These are phyloP conservation scores for Calameuta idolon DNA, from an alignment of 2,888 invertebrate genomes.

Conservation along the genomic window DNA sequence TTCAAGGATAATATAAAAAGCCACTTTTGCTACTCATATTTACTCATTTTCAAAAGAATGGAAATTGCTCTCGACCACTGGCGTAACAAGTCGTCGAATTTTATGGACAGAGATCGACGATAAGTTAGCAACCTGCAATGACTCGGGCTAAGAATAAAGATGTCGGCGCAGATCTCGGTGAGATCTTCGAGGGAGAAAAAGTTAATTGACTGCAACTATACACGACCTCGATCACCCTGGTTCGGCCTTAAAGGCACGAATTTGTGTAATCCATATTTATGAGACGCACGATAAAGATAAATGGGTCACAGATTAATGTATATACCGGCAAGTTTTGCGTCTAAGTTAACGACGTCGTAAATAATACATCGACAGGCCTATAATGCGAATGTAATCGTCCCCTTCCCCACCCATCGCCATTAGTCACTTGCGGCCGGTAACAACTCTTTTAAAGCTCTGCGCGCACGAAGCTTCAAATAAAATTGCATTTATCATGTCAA, in stretches of 20 bases:
- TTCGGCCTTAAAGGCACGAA: conserved; percentile 11
- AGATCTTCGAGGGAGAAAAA: background rate
- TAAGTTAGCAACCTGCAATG: background rate
- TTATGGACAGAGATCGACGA: background rate
- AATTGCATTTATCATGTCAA: conserved; percentile 52
- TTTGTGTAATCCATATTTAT: conserved; percentile 40
- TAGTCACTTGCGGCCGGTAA: conserved; percentile 38
- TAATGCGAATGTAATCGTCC: conserved; percentile 43
- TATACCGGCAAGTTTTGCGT: conserved; percentile 28
- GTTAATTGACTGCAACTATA: background rate
- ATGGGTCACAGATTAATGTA: conserved; percentile 32
- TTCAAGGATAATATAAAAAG: background rate
- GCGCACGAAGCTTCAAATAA: conserved; percentile 41
- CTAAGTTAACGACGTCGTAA: conserved; percentile 45
- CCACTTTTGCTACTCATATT: background rate
- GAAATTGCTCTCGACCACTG: background rate
- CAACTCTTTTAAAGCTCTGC: conserved; percentile 34
- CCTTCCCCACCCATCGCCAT: conserved; percentile 19
- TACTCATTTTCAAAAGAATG: background rate
- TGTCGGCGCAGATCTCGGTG: background rate
- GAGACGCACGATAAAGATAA: conserved; percentile 26
- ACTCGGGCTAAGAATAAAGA: background rate
- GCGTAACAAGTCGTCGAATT: background rate
- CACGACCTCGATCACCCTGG: background rate
- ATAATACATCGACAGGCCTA: conserved; percentile 46